A percentile compares a stretch with the other conserved stretches of the same genome.
Conservation (phyloP, 2,113 vertebrate species). For the Indicator maculatus region DNA sequence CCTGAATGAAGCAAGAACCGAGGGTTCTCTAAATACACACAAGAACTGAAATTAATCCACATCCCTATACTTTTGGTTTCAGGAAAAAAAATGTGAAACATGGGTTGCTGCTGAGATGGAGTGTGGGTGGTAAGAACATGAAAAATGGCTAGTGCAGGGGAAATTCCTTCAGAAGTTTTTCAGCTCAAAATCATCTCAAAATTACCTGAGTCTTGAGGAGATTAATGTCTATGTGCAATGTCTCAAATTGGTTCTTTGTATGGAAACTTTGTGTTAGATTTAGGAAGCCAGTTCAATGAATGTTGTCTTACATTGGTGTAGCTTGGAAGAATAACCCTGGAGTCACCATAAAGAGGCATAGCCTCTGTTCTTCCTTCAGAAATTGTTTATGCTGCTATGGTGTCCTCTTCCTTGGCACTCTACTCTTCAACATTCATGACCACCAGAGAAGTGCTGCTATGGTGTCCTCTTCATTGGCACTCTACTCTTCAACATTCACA, state of each 20-base stretch:
- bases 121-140: neutral
- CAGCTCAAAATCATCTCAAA: neutral
- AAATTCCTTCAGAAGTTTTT: neutral
- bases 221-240: neutral
- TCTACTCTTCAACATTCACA: neutral
- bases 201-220: neutral
- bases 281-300: neutral
- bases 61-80: neutral
- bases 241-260: neutral
- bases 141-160: neutral
- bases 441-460: too few relatives aligned
- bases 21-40: neutral
- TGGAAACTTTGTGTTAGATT: neutral
- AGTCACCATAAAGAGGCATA: neutral
- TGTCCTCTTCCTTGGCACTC: neutral
- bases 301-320: neutral
- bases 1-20: neutral
- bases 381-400: neutral
- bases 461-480: neutral
- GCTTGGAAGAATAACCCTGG: neutral
- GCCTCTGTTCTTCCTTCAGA: neutral
- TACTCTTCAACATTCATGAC: neutral
- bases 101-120: neutral
- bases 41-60: neutral
- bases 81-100: neutral